Percentiles rank a stretch among this genome's conserved stretches.
Evolutionary conservation across 2,797 vertebrate species (phyloP).

Genomic region (Pempheris klunzingeri): DNA sequence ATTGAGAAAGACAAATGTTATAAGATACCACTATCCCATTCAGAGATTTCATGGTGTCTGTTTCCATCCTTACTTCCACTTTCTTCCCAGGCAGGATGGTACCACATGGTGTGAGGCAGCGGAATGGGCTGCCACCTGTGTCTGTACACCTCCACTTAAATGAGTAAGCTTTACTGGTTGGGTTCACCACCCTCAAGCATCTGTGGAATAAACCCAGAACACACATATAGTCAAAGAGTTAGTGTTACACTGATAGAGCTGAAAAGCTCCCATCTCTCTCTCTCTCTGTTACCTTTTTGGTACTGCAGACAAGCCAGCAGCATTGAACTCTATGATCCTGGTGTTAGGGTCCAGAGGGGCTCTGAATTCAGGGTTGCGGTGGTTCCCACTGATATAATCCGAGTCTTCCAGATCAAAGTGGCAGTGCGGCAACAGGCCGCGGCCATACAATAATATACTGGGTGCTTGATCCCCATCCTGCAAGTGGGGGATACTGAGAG

Average conservation of each 20-base stretch:
- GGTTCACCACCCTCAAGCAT: conserved; percentile 89
- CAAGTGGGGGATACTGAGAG: conserved; percentile 89
- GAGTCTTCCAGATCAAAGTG: conserved; percentile 90
- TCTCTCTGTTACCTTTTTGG: conserved; percentile 78
- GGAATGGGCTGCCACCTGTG: conserved; percentile 77
- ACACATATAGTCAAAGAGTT: background rate
- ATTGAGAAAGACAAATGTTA: background rate
- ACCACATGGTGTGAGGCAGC: conserved; percentile 86
- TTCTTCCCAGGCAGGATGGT: conserved; percentile 88
- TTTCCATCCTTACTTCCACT: conserved; percentile 83
- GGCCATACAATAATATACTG: conserved; percentile 81
- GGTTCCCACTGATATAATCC: conserved; percentile 83
- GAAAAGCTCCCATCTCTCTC: background rate
- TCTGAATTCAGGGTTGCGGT: conserved; percentile 69
- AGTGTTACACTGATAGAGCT: background rate
- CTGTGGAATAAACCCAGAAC: conserved; percentile 72
- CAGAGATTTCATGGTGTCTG: background rate
- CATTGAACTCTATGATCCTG: conserved; percentile 87
- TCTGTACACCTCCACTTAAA: conserved; percentile 91
- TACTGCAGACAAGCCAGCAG: conserved; percentile 80
- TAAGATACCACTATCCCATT: background rate
- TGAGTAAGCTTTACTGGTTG: conserved; percentile 86
- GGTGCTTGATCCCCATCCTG: conserved; percentile 69
- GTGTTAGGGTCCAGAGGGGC: conserved; percentile 77
- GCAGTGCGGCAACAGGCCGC: conserved; percentile 82